Base-by-base conservation (phyloP, 1,140 invertebrate genomes). In the Schlechtendalia chinensis region DNA sequence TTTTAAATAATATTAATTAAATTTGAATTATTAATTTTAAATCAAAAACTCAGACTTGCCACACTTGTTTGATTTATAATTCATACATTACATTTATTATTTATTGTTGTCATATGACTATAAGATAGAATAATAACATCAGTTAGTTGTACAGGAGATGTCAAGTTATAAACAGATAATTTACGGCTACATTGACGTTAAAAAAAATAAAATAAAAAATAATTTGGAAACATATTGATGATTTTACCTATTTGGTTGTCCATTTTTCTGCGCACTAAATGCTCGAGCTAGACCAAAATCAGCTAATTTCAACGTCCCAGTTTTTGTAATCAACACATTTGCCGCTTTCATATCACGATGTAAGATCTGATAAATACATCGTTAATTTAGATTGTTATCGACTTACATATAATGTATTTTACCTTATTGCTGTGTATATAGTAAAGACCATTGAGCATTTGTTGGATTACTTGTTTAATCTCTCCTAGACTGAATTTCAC, bases 261-360 rank as follows among this genome's bases (percentile, higher is more conserved):
- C 93, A 84, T 91, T 93, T 87, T 96, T 96, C 53, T 91, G 91
- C n/a, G 90, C 89, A 86, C 94, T 97, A 85, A 97, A 97, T 1
- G 96, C 96, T 85, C 96, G 87, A 0, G 95, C 94, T 79, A 97
- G 87, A 61, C 95, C 95, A 88, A 97, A 97, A 87, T 97, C 95
- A n/a, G 95, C 95, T 58, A 97, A 85, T 86, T 97, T 97, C 27
- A 97, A 85, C 29, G 96, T 90, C n/a, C 98, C 98, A 87, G 93
- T 93, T 86, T 98, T 98, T 3, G 96, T 98, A 71, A 99, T 97
- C 4, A 99, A 87, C 69, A 99, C 96, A 89, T 99, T 99, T 0
- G 98, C 97, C 61, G 98, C 96, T 88, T 99, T 99, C 96, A 99
- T 98, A 85, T 99, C 97, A 84, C 97, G 89, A 85, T 97, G 96